phyloP scores from a whole-genome alignment of 2,888 invertebrate genomes.

The Agrotis puta region DNA sequence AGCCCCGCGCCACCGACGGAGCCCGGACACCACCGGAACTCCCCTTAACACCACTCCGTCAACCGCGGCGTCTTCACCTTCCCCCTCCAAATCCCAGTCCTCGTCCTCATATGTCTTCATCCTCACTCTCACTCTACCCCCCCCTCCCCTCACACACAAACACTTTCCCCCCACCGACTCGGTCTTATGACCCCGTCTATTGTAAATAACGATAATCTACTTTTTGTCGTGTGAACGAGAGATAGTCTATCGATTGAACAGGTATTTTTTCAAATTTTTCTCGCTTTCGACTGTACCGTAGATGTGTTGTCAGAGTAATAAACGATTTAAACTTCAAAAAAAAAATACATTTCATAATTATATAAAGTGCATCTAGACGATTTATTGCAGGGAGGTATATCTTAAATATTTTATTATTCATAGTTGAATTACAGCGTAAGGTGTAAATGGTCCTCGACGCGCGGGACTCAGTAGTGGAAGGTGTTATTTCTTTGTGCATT shows the following conservation, averaged over 20 bases:
- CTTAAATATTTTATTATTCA: constrained; percentile 89
- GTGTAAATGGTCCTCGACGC: constrained; percentile 83
- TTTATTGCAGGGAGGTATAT: constrained; percentile 89
- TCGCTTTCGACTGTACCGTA: constrained; percentile 91
- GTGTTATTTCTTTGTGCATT: constrained; percentile 72
- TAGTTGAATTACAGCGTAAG: constrained; percentile 89
- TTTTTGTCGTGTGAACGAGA: constrained; percentile 91
- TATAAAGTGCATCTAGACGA: constrained; percentile 88
- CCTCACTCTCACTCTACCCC: constrained; percentile 62
- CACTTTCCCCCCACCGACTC: constrained; percentile 67
- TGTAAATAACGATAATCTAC: constrained; percentile 90
- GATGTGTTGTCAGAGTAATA: constrained; percentile 90
- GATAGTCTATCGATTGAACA: constrained; percentile 90
- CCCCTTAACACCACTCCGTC: constrained; percentile 79
- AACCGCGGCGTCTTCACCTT: constrained; percentile 81
- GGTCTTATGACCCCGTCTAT: constrained; percentile 81
- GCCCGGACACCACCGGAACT: constrained; percentile 67
- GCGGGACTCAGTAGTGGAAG: constrained; percentile 81
- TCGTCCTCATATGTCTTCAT: constrained; percentile 61
- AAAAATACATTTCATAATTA: constrained; percentile 88
- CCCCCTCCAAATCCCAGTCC: constrained; percentile 54
- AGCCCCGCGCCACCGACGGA: constrained; percentile 67
- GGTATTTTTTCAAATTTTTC: constrained; percentile 91
- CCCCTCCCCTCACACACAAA: constrained; percentile 43
- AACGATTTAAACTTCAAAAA: constrained; percentile 87